Conservation (phyloP, 2,888 invertebrate genomes). For the Eupithecia pulchellata region DNA sequence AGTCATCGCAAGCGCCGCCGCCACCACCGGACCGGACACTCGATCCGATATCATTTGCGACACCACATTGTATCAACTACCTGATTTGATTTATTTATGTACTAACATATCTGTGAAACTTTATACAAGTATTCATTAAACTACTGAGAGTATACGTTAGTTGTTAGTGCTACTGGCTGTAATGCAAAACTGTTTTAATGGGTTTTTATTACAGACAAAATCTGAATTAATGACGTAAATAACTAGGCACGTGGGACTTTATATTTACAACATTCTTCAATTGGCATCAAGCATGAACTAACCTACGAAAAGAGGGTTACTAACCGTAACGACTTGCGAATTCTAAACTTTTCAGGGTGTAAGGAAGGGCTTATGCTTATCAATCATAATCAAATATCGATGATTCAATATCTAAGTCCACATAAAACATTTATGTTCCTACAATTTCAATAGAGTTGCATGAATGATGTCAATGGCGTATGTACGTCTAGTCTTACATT, state of each 20-base stretch:
- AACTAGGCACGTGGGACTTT: neutral
- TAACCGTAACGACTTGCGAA: neutral
- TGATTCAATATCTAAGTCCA: neutral
- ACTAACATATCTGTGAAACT: slow-evolving; percentile 3
- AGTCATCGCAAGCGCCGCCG: slow-evolving; percentile 54
- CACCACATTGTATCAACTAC: slow-evolving; percentile 52
- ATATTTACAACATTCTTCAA: too few species aligned
- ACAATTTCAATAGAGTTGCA: neutral
- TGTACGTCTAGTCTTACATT: slow-evolving; percentile 8
- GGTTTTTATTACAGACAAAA: neutral
- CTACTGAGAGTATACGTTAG: neutral
- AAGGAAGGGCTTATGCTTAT: neutral
- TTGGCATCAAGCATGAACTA: neutral
- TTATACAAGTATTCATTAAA: neutral
- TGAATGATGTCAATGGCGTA: neutral
- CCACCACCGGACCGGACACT: slow-evolving; percentile 41
- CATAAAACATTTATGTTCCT: neutral
- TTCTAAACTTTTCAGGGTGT: neutral
- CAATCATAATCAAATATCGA: neutral
- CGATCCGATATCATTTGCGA: slow-evolving; percentile 44
- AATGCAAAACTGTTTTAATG: neutral
- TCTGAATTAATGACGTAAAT: neutral
- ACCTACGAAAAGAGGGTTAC: neutral
- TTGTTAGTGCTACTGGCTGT: neutral
- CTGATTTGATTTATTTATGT: slow-evolving; percentile 10